Evolutionary conservation across 2,888 invertebrate species (phyloP), one percentile per base, ranked within the genome.

Genomic region (Rosalia funebris): DNA sequence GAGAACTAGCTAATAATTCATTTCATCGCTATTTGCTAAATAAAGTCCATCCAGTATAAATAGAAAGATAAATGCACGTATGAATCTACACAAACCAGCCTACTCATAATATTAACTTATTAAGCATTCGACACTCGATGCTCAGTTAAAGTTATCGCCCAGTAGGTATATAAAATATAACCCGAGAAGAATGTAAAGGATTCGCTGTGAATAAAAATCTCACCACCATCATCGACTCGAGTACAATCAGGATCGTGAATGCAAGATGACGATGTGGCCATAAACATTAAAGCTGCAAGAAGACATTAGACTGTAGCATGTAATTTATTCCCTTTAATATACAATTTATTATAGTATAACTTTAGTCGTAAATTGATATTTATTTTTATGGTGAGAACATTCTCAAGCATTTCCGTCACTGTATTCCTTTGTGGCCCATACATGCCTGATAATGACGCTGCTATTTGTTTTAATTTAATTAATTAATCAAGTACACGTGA

Each of bases 341-440:
- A 48, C 17, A 48, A 48, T 37, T 48, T 48, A 48, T 48, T 36
- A 37, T 25, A 25, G 37, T 17, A 44, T 25, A 44, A 44, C 14
- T 25, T 19, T 2, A 44, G 36, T 36, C 37, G 19, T 48, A 48
- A 48, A 48, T 48, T 48, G 48, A 44, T 14, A 36, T 10, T 17
- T 36, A 37, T 37, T 48, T 48, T 48, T 48, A 48, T 19, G 20
- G 36, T 34, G 48, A 36, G 48, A 48, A 48, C n/a, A 10, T 48
- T 48, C 48, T 16, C 48, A 37, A 36, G 48, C 34, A 48, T 37
- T 48, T 48, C 48, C 48, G 37, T 36, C 48, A 20, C 36, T 14
- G 19, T 48, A 31, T 46, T 14, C 31, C 32, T 0, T 37, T 14
- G 15, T 4, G 15, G 10, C 7, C 15, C 12, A 11, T n/a, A n/a